A percentile compares a stretch with the other conserved stretches of the same genome.
Conservation (phyloP, 1,140 invertebrate species). For the Campoletis sonorensis region DNA sequence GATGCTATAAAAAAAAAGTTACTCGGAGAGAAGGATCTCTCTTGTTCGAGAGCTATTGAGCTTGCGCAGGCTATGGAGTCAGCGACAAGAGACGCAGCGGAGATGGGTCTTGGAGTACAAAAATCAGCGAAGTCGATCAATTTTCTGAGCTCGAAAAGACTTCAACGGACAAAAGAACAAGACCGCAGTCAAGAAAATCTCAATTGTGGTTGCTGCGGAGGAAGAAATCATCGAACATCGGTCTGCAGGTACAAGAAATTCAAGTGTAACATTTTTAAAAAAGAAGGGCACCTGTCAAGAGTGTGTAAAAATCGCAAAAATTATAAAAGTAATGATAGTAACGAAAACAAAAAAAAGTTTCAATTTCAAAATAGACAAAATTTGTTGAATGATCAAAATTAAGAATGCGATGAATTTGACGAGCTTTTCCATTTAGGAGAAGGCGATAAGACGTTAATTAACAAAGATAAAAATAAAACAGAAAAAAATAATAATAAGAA, state of each 20-base stretch:
- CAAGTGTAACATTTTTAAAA: background rate
- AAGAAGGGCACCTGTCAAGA: no score
- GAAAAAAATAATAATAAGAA: no score
- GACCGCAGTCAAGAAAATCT: background rate
- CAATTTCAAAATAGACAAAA: no score
- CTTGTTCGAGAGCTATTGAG: background rate
- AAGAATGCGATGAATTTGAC: no score
- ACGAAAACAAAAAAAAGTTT: no score
- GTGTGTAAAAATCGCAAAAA: no score
- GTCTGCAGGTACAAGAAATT: slow-evolving; percentile 1
- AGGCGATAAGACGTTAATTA: no score
- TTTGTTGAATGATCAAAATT: no score
- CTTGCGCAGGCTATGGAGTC: background rate
- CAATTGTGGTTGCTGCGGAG: background rate
- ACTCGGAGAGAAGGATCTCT: background rate
- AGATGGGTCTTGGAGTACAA: background rate
- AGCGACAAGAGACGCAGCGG: background rate
- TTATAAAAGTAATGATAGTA: no score
- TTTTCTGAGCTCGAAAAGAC: background rate
- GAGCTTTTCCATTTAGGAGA: no score
- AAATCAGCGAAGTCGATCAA: background rate
- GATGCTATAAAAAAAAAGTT: background rate
- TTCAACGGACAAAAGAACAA: background rate
- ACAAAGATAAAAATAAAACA: no score
- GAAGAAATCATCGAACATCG: background rate